Evolutionary conservation across 2,888 invertebrate species (phyloP), one percentile per base, ranked within the genome.

Genomic region (Diplolepis rosae): DNA sequence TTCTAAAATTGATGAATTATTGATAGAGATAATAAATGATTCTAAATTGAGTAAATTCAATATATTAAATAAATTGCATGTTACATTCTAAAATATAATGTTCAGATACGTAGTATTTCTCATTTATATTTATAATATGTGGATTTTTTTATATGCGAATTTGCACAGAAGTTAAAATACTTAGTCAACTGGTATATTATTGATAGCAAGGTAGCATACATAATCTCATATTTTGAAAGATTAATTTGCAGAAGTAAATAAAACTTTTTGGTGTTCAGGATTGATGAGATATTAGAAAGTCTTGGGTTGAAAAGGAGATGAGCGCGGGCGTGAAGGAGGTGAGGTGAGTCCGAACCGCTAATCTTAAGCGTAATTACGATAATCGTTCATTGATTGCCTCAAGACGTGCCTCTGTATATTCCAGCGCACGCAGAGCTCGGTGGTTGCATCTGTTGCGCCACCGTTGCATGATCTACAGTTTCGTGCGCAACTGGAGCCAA

Each of bases 321-420:
- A 56, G 56, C n/a, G 56, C 30, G 28, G 56, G 30, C 32, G 45
- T 45, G 18, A 45, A 45, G 18, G 45, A 45, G 45, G 45, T n/a
- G 18, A 45, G 45, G 18, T 56, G 76, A 48, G 45, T 73, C 56
- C 70, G 76, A 73, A 77, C 77, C 82, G 82, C 84, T 84, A 84
- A 84, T 83, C 82, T 80, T 75, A 65, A 79, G 71, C 75, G 80
- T 84, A 84, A 84, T 84, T 84, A 82, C 83, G 84, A 84, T 84
- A 84, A 84, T 84, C 82, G 81, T 71, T 84, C 81, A 82, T 82
- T 83, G 84, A 84, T 84, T 83, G 80, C 80, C 72, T 70, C 76
- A 78, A 73, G 80, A 83, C 83, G 84, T 84, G 83, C 80, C 28
- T 28, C 66, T 79, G 82, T 80, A 75, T 82, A 45, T 45, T 18